Conservation (phyloP, 2,113 vertebrate genomes). For the Monopterus albus region DNA sequence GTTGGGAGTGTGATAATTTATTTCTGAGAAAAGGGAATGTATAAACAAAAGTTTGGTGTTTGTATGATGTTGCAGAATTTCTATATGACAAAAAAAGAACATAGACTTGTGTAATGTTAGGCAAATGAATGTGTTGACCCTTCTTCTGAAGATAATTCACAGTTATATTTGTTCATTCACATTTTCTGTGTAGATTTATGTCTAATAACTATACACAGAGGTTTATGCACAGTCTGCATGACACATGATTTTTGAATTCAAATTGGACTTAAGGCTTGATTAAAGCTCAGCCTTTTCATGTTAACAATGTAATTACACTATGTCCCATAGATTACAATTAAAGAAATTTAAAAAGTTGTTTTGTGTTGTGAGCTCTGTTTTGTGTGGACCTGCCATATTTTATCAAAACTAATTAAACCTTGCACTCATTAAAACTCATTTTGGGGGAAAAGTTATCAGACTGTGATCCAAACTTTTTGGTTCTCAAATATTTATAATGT, state of each 20-base stretch:
- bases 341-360: conserved; percentile 33
- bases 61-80: conserved; percentile 27
- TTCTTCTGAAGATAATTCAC: conserved; percentile 18
- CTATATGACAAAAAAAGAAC: conserved; percentile 12
- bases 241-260: conserved; percentile 43
- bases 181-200: conserved; percentile 17
- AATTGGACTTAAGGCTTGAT: conserved; percentile 45
- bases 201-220: conserved; percentile 33
- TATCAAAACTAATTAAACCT: too few relatives aligned
- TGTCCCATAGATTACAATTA: conserved; percentile 65
- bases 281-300: conserved; percentile 53
- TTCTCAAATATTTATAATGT: too few relatives aligned
- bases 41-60: conserved; percentile 44
- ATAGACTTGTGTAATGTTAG: conserved; percentile 21
- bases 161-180: conserved; percentile 18
- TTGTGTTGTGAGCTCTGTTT: neutral
- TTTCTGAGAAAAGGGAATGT: conserved; percentile 27
- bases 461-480: too few relatives aligned
- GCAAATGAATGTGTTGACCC: conserved; percentile 31
- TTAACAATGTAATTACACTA: conserved; percentile 75
- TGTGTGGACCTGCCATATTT: too few relatives aligned
- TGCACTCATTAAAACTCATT: too few relatives aligned
- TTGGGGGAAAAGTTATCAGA: too few relatives aligned
- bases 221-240: conserved; percentile 53
- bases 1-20: conserved; percentile 19